Conservation (phyloP, 64 coral and sea anemone genomes). For the Orbicella faveolata region DNA sequence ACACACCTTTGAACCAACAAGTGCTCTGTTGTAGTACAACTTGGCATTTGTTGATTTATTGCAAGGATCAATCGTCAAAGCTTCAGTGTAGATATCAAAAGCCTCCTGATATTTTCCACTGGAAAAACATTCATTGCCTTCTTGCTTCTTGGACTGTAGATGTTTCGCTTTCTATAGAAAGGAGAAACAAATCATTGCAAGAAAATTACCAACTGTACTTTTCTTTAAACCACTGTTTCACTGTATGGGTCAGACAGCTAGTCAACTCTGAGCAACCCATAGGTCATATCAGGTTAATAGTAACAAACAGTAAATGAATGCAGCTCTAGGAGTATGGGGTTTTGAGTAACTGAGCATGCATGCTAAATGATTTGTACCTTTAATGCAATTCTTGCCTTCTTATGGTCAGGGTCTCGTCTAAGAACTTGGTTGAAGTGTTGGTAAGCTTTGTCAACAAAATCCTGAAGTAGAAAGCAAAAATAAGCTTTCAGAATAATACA, state of each 20-base stretch:
- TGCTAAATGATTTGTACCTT: slow-evolving; percentile 50
- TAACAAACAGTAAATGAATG: too few relatives aligned
- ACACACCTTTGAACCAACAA: slow-evolving; percentile 79
- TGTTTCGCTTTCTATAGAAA: slow-evolving; percentile 86
- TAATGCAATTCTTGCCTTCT: slow-evolving; percentile 72
- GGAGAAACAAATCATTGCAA: neutral
- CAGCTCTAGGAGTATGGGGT: too few relatives aligned
- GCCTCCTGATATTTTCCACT: slow-evolving; percentile 80
- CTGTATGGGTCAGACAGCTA: neutral
- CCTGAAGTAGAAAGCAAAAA: slow-evolving; percentile 39
- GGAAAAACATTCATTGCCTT: slow-evolving; percentile 88
- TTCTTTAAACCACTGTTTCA: too few relatives aligned
- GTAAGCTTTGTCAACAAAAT: slow-evolving; percentile 91
- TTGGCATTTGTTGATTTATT: slow-evolving; percentile 97
- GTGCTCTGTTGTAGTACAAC: slow-evolving; percentile 91
- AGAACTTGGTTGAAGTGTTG: slow-evolving; percentile 90
- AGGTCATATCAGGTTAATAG: neutral
- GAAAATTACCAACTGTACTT: neutral
- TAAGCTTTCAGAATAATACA: neutral
- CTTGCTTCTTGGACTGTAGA: slow-evolving; percentile 80
- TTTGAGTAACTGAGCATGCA: neutral
- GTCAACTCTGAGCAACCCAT: neutral
- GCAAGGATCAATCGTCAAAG: slow-evolving; percentile 80
- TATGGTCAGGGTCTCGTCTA: slow-evolving; percentile 94
- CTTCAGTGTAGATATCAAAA: slow-evolving; percentile 83